Evolutionary conservation across 2,113 vertebrate genomes (phyloP), one percentile per base, ranked within the genome.

Genomic region (Indicator maculatus): DNA sequence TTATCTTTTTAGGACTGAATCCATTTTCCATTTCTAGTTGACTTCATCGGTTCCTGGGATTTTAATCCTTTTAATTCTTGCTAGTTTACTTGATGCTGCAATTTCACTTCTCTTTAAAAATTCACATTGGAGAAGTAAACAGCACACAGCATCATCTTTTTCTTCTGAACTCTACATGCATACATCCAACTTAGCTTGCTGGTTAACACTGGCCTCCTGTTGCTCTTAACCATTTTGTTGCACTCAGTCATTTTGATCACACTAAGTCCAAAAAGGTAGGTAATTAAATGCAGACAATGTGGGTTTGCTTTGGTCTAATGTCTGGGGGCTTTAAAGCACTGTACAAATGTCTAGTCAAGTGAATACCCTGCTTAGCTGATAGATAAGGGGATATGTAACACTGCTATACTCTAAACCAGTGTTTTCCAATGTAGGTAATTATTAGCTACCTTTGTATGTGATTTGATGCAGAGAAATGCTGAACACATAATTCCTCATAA

Each of bases 1-100:
- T 93, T 95, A 69, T 93, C 91, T 79, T 93, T 96, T 88, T 53
- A 72, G 63, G 84, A 31, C 47, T 44, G 72, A 88, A 93, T 81
- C 75, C 16, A 53, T 89, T 95, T 94, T 76, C 86, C 53, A 24
- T 91, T 88, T 88, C 66, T 90, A 58, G 78, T 83, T 72, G 53
- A 28, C 79, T 73, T 86, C 53, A 45, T 75, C 60, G 9, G 52
- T 91, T 86, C 52, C 84, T 82, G 59, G 56, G 53, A 61, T 45
- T 86, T 90, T 71, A 91, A 74, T 83, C 76, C 79, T 86, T 91
- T 86, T 45, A 75, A 71, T 91, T 93, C 44, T 88, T 91, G 44
- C 66, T 94, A 84, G 69, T 88, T 72, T 88, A 88, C 50, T 87
- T 76, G 64, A 28, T 83, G 64, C 9, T 86, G 33, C 33, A 19